A percentile compares a stretch with the other conserved stretches of the same genome.
Evolutionary conservation across 1,140 invertebrate species (phyloP).

Genomic region (Solenopsis invicta): DNA sequence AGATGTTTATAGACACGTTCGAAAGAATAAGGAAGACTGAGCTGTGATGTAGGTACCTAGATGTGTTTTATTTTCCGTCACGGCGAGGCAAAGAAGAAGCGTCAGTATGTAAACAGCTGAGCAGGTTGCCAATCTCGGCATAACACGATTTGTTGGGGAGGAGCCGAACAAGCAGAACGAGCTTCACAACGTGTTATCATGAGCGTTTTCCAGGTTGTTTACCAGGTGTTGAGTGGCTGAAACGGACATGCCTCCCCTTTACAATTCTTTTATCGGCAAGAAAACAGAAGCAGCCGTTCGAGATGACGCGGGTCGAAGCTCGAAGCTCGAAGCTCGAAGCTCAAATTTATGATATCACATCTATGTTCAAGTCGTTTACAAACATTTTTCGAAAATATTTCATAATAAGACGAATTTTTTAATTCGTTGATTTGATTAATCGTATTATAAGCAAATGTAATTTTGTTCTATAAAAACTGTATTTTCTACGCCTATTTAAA

Average conservation of each 20-base stretch:
- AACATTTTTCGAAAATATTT: too few species aligned
- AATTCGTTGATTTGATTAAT: too few species aligned
- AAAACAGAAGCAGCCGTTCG: not conserved
- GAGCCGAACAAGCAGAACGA: not conserved
- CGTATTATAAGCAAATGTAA: too few species aligned
- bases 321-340: not conserved
- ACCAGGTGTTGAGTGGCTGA: not conserved
- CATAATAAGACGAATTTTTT: too few species aligned
- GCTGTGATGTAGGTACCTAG: not conserved
- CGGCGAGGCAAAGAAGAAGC: conserved; percentile 19
- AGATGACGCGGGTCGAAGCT: not conserved
- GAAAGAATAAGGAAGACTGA: not conserved
- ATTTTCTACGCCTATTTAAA: too few species aligned
- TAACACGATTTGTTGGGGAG: conserved; percentile 57
- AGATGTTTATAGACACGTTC: not conserved
- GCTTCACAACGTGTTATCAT: not conserved
- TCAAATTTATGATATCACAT: not conserved
- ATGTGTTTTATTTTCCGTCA: conserved; percentile 8
- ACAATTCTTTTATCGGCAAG: not conserved
- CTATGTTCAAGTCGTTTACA: not conserved
- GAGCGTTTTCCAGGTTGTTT: conserved; percentile 8
- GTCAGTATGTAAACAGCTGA: conserved; percentile 49
- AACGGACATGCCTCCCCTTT: conserved; percentile 5
- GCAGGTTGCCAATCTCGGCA: conserved; percentile 57
- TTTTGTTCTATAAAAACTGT: too few species aligned